Evolutionary conservation across 2,797 vertebrate genomes (phyloP), one percentile per base, ranked within the genome.

Genomic region (Rhadinocentrus ornatus): DNA sequence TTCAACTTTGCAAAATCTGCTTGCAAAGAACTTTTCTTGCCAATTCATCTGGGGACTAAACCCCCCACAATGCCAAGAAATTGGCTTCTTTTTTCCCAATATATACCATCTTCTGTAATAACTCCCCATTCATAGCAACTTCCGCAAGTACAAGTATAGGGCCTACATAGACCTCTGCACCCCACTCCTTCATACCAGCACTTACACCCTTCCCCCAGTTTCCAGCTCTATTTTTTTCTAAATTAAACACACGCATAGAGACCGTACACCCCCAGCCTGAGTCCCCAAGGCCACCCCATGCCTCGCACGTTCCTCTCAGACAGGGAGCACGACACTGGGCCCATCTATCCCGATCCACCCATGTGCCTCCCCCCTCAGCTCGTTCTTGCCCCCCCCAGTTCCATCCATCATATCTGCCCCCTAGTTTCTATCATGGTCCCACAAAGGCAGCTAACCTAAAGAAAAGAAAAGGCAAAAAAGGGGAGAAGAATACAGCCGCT

Each of bases 321-420:
- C 85, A 89, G 85, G 92, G 86, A 92, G 92, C 91, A 91, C 84
- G 93, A 93, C 92, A 83, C 72, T 34, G 86, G 82, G 79, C 81
- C 89, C 86, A 85, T 75, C 80, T 66, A 73, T 87, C 71, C 64
- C 32, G 24, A 7, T 72, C 66, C 54, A 64, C 63, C 37, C 64
- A 44, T 56, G 61, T 27, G 26, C n/a, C 35, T 46, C 71, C 80
- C 75, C 64, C 31, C 34, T 15, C 29, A 62, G 59, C 75, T 80
- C 58, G 57, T 84, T 66, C 59, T 62, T 74, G 69, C 41, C 26
- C 80, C 79, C 82, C 81, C 70, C 57, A 82, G 75, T 83, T 89
- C 83, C 91, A 93, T 93, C 92, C 89, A 93, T 94, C 92, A 92
- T 93, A 93, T 90, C 83, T 85, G 74, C 79, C 86, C 88, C 62